Percentiles rank a stretch among this genome's conserved stretches.
Conservation (phyloP, 2,888 invertebrate genomes). For the Volucella inanis region DNA sequence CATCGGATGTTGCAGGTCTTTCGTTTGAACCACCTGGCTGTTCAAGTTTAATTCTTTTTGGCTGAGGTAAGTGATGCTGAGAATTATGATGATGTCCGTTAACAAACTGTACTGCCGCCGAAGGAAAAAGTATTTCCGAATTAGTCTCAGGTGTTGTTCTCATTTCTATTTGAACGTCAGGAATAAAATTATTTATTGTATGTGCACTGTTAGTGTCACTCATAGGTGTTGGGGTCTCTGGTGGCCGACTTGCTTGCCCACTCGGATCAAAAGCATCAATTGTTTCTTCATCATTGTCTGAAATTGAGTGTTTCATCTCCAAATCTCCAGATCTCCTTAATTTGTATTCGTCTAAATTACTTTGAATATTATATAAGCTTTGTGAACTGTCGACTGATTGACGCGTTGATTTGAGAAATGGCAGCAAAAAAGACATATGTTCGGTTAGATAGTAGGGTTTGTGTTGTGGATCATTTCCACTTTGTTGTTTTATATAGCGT, state of each 20-base stretch:
- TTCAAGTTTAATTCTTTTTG: slow-evolving; percentile 81
- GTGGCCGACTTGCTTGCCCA: slow-evolving; percentile 59
- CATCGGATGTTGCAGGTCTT: slow-evolving; percentile 56
- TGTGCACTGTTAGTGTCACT: slow-evolving; percentile 81
- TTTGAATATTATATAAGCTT: slow-evolving; percentile 75
- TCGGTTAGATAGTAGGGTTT: slow-evolving; percentile 83
- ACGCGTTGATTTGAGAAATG: slow-evolving; percentile 82
- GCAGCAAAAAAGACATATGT: slow-evolving; percentile 82
- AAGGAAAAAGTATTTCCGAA: slow-evolving; percentile 65
- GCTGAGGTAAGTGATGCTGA: slow-evolving; percentile 65
- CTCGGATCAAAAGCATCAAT: slow-evolving; percentile 80
- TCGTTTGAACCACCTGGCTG: slow-evolving; percentile 77
- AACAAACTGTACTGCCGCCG: slow-evolving; percentile 32
- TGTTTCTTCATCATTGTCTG: slow-evolving; percentile 82
- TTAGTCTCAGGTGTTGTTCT: slow-evolving; percentile 70
- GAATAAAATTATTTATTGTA: slow-evolving; percentile 80
- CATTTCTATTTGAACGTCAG: slow-evolving; percentile 74
- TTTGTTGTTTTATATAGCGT: slow-evolving; percentile 82
- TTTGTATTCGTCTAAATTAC: slow-evolving; percentile 53
- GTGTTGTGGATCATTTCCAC: slow-evolving; percentile 81
- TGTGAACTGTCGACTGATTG: slow-evolving; percentile 79
- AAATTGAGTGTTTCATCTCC: slow-evolving; percentile 80
- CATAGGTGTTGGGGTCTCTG: slow-evolving; percentile 77
- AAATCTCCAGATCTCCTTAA: slow-evolving; percentile 65
- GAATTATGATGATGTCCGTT: slow-evolving; percentile 74